Evolutionary conservation across 2,113 vertebrate species (phyloP), one percentile per base, ranked within the genome.

Genomic region (Poeciliopsis occidentalis): DNA sequence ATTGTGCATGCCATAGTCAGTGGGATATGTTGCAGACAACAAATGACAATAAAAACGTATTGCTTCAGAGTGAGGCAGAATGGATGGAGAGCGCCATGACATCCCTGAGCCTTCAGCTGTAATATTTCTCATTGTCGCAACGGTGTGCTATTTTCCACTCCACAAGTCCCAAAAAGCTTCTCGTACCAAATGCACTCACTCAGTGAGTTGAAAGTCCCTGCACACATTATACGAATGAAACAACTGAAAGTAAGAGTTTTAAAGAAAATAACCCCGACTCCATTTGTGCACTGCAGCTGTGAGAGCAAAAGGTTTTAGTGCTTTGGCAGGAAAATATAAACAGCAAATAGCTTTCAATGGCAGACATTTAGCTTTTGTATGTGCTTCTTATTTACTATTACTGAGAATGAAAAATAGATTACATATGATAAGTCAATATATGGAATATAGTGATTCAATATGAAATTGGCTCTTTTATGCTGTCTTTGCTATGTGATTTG

Each of bases 61-160:
- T 66, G 75, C 78, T 85, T 87, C 76, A 79, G 79, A 80, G 64
- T 34, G 82, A 85, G 63, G 75, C 78, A 76, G 78, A 87, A 81
- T 32, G 71, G 67, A 88, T 79, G 78, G 73, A 86, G 81, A 88
- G 84, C 32, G 51, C 79, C 80, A 73, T 54, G 70, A 73, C 75
- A 79, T 81, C 69, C 78, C 64, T 26, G 66, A 85, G 69, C 83
- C 73, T 87, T 44, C 8, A 26, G 72, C 76, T 77, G 81, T 84
- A 86, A 88, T 87, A 85, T 88, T 87, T 84, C 57, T 81, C 60
- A 71, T 67, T 80, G 77, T 80, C 82, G 81, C 75, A 85, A 90
- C 83, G 81, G 66, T 64, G 76, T 80, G 69, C 81, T 78, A 91
- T 92, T 92, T 92, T 88, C 92, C 87, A 92, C 83, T 86, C 67